Evolutionary conservation across 2,888 invertebrate species (phyloP), one percentile per base, ranked within the genome.

Genomic region (Cheilosia urbana): DNA sequence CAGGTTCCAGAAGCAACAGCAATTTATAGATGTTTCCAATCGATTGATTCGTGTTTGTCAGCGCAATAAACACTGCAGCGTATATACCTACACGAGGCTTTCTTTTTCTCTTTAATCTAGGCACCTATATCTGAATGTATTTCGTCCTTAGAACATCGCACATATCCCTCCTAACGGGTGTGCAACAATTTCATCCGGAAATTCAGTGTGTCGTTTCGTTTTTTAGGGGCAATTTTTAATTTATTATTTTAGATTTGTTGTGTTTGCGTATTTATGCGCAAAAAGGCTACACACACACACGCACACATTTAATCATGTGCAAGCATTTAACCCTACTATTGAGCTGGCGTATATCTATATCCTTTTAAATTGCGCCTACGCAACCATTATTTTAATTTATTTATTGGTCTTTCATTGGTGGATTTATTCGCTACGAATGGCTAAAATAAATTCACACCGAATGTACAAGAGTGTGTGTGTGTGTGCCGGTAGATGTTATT

Each of bases 301-400:
- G 30, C 17, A 47, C 17, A 42, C 6, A 3, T 13, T 34, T 19
- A 65, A 30, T 40, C 55, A 42, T 40, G 37, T 60, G 42, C 42
- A 63, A 68, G 63, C 57, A 68, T 72, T 66, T 66, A 78, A 66
- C 53, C 55, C 66, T 62, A 40, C 60, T 13, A 11, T 9, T 13
- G 15, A 55, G 34, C 6, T 34, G 42, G 21, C 72, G 40, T 69
- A 65, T 69, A 65, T 69, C 45, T 84, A 80, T 72, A 76, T 82
- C 78, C 78, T 68, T 77, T 76, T 80, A 75, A 83, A 80, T 79
- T 72, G 81, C 87, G 87, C 87, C 87, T 88, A 87, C 88, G 80
- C 87, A 87, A 88, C 89, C 90, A 91, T 91, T 91, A 90, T 90
- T 91, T 91, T 90, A 91, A 91, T 92, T 91, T 92, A 91, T 92